Base-by-base conservation (phyloP, 2,797 vertebrate species). In the Garrulus glandarius region DNA sequence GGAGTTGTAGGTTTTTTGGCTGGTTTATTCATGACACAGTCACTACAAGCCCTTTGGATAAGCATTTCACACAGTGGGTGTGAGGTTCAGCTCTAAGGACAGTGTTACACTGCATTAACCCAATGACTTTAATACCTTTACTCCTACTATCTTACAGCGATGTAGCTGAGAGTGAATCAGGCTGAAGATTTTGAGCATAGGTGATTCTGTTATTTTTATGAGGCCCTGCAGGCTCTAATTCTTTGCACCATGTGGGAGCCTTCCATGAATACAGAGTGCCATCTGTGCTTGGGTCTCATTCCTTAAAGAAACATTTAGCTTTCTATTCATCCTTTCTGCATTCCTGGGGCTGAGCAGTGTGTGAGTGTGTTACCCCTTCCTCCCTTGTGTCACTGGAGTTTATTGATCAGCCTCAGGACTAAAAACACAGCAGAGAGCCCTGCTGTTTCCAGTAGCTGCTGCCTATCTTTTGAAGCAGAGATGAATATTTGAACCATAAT, bases 341-440 rank as follows among this genome's bases (percentile, higher is more conserved):
- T 84, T 96, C 77, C 95, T 90, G 87, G 95, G 92, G 77, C 91
- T 93, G 89, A 96, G 80, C 75, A 88, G 49, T 49, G 34, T 59
- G 65, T 50, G 65, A 89, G 53, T 59, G 94, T 11, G 24, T 88
- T 97, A 93, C 78, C 29, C 86, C 70, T 89, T 88, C 70, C 64
- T 91, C 87, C 53, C 80, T 80, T 71, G 93, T 89, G 84, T 92
- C 84, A 61, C 81, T 36, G 37, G 52, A 80, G 71, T 76, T 82
- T 81, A 87, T 92, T 87, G 92, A 94, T 89, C 95, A 97, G 87
- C 92, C 95, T 96, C 93, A 84, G 92, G 87, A 90, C 91, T 86
- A 13, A 92, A 86, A 47, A 46, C 61, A 82, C 70, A 95, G 85
- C 68, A 74, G 79, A 96, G 91, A 88, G 67, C 65, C 94, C 84